These are phyloP conservation scores for Arrhamphus sclerolepis DNA, from an alignment of 2,797 vertebrate species.

Conservation along the genomic window DNA sequence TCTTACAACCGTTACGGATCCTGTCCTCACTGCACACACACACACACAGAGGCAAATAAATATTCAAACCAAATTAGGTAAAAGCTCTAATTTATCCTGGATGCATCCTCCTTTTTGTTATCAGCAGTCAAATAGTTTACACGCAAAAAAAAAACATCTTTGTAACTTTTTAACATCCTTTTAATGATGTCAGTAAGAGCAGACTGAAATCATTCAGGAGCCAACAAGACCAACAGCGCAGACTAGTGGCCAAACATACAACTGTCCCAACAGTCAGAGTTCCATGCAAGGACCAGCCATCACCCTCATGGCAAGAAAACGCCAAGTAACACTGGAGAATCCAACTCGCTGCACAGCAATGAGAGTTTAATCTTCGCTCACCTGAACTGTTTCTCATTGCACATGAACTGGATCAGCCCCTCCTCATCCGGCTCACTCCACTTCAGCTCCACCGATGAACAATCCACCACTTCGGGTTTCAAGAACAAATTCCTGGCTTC, in stretches of 20 bases:
- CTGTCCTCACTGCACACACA: constrained; percentile 85
- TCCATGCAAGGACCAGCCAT: too few relatives aligned
- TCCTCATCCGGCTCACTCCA: constrained; percentile 92
- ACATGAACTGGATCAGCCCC: constrained; percentile 89
- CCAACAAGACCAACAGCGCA: neutral
- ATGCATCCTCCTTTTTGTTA: too few relatives aligned
- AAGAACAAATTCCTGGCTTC: constrained; percentile 91
- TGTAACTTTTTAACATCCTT: too few relatives aligned
- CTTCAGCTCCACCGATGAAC: constrained; percentile 85
- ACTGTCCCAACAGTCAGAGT: too few relatives aligned
- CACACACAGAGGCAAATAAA: constrained; percentile 32
- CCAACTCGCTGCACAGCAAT: neutral
- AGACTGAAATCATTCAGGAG: neutral
- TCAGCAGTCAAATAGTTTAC: too few relatives aligned
- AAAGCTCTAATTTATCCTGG: neutral
- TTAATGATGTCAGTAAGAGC: too few relatives aligned
- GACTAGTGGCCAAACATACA: constrained; percentile 32
- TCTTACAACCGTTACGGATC: constrained; percentile 88
- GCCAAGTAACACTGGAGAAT: neutral
- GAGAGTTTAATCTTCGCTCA: constrained; percentile 1
- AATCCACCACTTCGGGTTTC: constrained; percentile 89
- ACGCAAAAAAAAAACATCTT: too few relatives aligned
- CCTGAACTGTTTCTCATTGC: constrained; percentile 94
- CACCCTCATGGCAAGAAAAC: too few relatives aligned
- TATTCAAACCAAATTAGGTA: neutral